A percentile compares a stretch with the other conserved stretches of the same genome.
phyloP scores from a whole-genome alignment of 2,888 invertebrate species.

The Sminthurides aquaticus region DNA sequence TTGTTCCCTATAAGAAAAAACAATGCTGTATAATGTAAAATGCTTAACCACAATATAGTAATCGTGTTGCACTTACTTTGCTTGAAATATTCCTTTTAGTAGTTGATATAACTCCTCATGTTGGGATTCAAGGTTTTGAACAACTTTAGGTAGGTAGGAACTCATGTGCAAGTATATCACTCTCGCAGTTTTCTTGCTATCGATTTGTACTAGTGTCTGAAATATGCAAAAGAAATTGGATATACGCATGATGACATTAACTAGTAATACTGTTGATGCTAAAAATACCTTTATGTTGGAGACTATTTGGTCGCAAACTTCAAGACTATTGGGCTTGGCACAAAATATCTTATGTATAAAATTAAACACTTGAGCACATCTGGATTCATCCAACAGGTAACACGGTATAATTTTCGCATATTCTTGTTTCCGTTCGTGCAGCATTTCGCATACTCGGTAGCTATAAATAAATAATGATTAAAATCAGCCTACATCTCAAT shows the following conservation, averaged over 20 bases:
- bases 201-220: conserved; percentile 54
- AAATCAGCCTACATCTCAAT: conserved; percentile 8
- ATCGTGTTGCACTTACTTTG: conserved; percentile 45
- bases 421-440: conserved; percentile 58
- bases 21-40: conserved; percentile 1
- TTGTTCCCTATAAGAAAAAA: conserved; percentile 38
- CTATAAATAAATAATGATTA: conserved; percentile 46
- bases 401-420: conserved; percentile 61
- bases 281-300: conserved; percentile 32
- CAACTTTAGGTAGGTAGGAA: conserved; percentile 49
- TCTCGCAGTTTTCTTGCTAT: conserved; percentile 58
- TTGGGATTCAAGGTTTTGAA: conserved; percentile 37
- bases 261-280: neutral
- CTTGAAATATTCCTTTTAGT: conserved; percentile 54
- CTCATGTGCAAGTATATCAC: conserved; percentile 56
- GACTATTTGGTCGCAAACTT: neutral
- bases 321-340: conserved; percentile 27
- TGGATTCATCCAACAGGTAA: conserved; percentile 58
- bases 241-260: neutral
- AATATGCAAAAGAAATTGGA: conserved; percentile 44
- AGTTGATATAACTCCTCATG: conserved; percentile 53
- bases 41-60: neutral
- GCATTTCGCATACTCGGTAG: conserved; percentile 62
- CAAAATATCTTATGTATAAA: conserved; percentile 49
- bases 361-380: conserved; percentile 57